phyloP scores from a whole-genome alignment of 2,888 invertebrate genomes.

The Conops quadrifasciatus region DNA sequence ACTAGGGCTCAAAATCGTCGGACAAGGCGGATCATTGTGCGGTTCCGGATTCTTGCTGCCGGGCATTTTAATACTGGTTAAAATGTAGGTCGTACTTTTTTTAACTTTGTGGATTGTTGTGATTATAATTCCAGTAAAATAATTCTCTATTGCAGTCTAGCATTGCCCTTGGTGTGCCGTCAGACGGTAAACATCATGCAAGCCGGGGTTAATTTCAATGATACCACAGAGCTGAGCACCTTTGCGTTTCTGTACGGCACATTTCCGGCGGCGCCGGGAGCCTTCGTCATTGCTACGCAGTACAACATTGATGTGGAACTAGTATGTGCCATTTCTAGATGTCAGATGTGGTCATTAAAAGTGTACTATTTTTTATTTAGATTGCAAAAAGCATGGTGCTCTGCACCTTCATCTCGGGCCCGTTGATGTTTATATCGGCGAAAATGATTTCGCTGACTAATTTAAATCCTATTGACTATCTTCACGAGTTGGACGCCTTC shows the following conservation, averaged over 20 bases:
- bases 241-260: conserved; percentile 96
- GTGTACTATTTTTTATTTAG: conserved; percentile 65
- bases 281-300: conserved; percentile 91
- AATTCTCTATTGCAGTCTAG: conserved; percentile 69
- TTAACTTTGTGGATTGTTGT: conserved; percentile 7
- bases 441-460: conserved; percentile 87
- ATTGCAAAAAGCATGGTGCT: conserved; percentile 94
- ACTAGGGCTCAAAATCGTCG: conserved; percentile 91
- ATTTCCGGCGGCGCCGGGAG: conserved; percentile 95
- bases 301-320: conserved; percentile 87
- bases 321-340: conserved; percentile 67
- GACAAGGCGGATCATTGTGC: conserved; percentile 81
- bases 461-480: conserved; percentile 75
- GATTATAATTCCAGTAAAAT: background rate
- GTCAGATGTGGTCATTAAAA: background rate
- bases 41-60: conserved; percentile 84
- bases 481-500: conserved; percentile 78
- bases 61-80: conserved; percentile 86
- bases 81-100: conserved; percentile 73
- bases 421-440: conserved; percentile 94
- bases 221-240: conserved; percentile 84
- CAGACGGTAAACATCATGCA: conserved; percentile 82
- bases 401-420: conserved; percentile 93
- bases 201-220: conserved; percentile 75
- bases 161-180: conserved; percentile 84